phyloP scores from a whole-genome alignment of 1,140 invertebrate genomes.

The Neodiprion fabricii region DNA sequence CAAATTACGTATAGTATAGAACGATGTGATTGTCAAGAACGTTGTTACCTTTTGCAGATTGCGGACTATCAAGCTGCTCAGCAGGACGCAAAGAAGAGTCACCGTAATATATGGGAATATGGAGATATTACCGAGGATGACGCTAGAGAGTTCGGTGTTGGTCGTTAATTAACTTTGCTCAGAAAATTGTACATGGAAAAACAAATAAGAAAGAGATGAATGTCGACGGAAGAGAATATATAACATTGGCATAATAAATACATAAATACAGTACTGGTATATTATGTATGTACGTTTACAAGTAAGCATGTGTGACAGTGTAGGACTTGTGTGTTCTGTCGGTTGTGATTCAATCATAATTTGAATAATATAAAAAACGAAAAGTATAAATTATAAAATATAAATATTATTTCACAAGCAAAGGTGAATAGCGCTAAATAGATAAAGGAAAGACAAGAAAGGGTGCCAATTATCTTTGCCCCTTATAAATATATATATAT shows the following conservation, averaged over 20 bases:
- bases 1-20: no score
- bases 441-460: neutral
- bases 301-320: slow-evolving; percentile 7
- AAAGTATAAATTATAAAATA: slow-evolving; percentile 4
- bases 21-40: no score
- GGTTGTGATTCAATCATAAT: slow-evolving; percentile 3
- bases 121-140: slow-evolving; percentile 96
- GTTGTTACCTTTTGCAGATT: slow-evolving; percentile 59
- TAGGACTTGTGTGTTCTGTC: slow-evolving; percentile 7
- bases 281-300: neutral
- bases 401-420: neutral
- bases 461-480: neutral
- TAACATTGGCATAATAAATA: neutral
- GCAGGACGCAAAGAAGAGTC: slow-evolving; percentile 82
- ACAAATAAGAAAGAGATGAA: neutral
- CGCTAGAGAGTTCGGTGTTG: slow-evolving; percentile 82
- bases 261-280: neutral
- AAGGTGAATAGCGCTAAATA: neutral
- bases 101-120: slow-evolving; percentile 92
- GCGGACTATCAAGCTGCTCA: slow-evolving; percentile 85
- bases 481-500: neutral
- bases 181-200: neutral
- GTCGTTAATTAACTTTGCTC: slow-evolving; percentile 17
- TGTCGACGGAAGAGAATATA: slow-evolving; percentile 2
- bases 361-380: neutral